Evolutionary conservation across 2,797 vertebrate genomes (phyloP).

Genomic region (Salarias fasciatus): DNA sequence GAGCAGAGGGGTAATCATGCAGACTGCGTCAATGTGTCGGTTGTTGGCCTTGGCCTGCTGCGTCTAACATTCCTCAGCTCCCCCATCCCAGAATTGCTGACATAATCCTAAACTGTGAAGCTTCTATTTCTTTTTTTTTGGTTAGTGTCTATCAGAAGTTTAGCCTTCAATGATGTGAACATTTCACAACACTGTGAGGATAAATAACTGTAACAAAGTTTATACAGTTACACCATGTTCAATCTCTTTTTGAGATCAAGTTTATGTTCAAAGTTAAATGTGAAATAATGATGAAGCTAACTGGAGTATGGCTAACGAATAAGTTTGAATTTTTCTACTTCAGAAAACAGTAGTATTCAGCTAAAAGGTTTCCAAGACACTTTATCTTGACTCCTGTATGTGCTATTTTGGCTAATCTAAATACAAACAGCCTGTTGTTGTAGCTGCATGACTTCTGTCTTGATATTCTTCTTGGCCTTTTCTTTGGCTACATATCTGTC

Average conservation of each 20-base stretch:
- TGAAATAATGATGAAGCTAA: no score
- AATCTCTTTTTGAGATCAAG: no score
- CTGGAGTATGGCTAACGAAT: no score
- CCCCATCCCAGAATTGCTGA: constrained; percentile 19
- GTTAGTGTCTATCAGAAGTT: background rate
- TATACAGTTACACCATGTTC: no score
- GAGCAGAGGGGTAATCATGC: constrained; percentile 30
- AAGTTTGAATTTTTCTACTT: no score
- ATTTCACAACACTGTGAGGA: no score
- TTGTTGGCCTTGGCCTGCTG: constrained; percentile 32
- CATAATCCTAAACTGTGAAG: constrained; percentile 19
- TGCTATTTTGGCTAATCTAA: background rate
- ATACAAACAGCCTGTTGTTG: background rate
- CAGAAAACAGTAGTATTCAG: background rate
- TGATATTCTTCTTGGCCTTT: constrained; percentile 33
- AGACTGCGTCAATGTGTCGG: constrained; percentile 42
- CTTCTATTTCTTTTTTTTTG: constrained; percentile 11
- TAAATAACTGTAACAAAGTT: no score
- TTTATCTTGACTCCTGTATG: background rate
- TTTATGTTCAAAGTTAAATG: no score
- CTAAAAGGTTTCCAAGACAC: background rate
- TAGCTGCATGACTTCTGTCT: constrained; percentile 13
- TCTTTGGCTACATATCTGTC: constrained; percentile 56
- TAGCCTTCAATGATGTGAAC: background rate
- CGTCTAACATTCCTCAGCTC: constrained; percentile 45